Evolutionary conservation across 2,797 vertebrate species (phyloP), one percentile per base, ranked within the genome.

Genomic region (Enteromius argenteus): DNA sequence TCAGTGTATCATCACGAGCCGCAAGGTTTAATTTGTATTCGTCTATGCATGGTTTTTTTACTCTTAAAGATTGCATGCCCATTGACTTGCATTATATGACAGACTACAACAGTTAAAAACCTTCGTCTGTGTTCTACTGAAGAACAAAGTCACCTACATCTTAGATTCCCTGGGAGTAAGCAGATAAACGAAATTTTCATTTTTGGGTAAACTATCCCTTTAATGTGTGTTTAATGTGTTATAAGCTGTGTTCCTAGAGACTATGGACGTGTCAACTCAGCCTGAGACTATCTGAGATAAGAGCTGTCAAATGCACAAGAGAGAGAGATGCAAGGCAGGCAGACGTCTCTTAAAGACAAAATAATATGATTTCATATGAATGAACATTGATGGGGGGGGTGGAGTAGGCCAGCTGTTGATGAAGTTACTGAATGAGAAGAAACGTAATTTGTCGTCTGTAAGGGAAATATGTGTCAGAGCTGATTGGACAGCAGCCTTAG

Each of bases 321-420:
- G 30, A 19, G 39, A 32, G n/a, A 53, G 39, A 71, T n/a, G 27
- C 3, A 60, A 71, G 66, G 19, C 13, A 53, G 21, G 2, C 66
- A 71, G 64, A 77, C 4, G 1, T 42, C 37, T 68, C 23, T 76
- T 15, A 44, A 15, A 39, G 62, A 83, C 62, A 76, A 42, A 60
- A 32, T 75, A 23, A 71, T n/a, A 42, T 58, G 68, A 76, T 71
- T 76, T 69, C 9, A 58, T 71, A 10, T 81, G 74, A 92, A 88
- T 78, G 39, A 79, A 37, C 83, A 80, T 71, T 72, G 85, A 87
- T 74, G 49, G 88, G 60, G 60, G 32, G 82, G 58, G 84, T 90
- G 90, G 93, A 93, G 86, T 91, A 92, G 91, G 91, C 90, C 92
- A 92, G 90, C 91, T 88, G 87, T 88, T 69, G 87, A 86, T 88